Percentiles rank a stretch among this genome's conserved stretches.
These are phyloP conservation scores for Boloria euphrosyne DNA, from an alignment of 2,888 invertebrate species.

Conservation along the genomic window DNA sequence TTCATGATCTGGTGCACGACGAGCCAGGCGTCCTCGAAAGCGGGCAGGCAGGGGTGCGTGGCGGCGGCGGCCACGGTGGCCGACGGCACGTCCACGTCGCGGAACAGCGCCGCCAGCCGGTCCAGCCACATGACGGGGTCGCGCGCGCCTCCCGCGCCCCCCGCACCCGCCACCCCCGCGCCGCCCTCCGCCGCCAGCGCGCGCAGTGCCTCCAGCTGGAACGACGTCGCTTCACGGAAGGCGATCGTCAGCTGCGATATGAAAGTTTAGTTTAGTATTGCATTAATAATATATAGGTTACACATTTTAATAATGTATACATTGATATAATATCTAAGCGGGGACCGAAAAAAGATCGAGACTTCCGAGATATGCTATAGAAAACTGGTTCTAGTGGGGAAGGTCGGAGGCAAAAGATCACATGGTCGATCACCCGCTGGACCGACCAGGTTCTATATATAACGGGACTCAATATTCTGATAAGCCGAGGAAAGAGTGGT, in stretches of 20 bases:
- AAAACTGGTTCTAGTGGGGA: too few species aligned
- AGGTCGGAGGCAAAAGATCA: too few species aligned
- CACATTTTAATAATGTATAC: too few species aligned
- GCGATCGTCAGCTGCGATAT: conserved; percentile 72
- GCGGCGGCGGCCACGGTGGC: conserved; percentile 42
- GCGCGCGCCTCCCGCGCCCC: conserved; percentile 93
- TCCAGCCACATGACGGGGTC: conserved; percentile 85
- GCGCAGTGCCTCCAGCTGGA: conserved; percentile 86
- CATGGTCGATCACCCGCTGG: too few species aligned
- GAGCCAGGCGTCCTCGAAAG: conserved; percentile 91
- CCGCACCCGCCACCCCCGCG: conserved; percentile 94
- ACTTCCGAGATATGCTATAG: too few species aligned
- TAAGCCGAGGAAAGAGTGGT: too few species aligned
- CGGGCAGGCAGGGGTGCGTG: conserved; percentile 59
- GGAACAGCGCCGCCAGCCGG: conserved; percentile 33
- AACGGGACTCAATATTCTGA: too few species aligned
- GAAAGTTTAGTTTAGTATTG: too few species aligned
- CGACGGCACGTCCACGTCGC: conserved; percentile 91
- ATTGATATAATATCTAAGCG: too few species aligned
- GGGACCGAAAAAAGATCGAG: too few species aligned
- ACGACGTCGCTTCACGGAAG: conserved; percentile 89
- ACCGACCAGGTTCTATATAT: too few species aligned
- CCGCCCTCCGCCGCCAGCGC: conserved; percentile 85
- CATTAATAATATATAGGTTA: too few species aligned
- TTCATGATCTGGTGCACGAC: conserved; percentile 89